Conservation (phyloP, 1,140 invertebrate genomes). For the Sesamia nonagrioides region DNA sequence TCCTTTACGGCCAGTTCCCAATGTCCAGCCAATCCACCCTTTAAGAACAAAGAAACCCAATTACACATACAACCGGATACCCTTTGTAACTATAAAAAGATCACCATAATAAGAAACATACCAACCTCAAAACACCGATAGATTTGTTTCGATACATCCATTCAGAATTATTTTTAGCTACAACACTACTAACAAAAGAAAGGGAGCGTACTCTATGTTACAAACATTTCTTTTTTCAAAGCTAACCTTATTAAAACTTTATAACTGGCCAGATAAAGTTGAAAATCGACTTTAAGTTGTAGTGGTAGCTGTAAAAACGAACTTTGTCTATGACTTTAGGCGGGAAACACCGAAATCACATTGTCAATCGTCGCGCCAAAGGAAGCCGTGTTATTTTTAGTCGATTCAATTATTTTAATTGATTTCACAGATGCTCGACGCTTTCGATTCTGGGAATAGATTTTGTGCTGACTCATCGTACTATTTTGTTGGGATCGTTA, state of each 20-base stretch:
- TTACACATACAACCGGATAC: constrained; percentile 42
- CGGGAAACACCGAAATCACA: constrained; percentile 74
- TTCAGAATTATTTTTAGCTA: constrained; percentile 70
- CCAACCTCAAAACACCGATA: constrained; percentile 55
- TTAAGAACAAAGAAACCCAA: constrained; percentile 5
- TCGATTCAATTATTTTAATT: constrained; percentile 84
- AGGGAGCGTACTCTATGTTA: constrained; percentile 33
- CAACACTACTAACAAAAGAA: constrained; percentile 60
- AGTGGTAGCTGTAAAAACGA: not conserved
- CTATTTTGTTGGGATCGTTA: constrained; percentile 40
- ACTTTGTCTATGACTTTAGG: constrained; percentile 36
- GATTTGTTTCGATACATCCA: constrained; percentile 59
- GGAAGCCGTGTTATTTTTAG: constrained; percentile 83
- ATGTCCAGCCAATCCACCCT: constrained; percentile 17
- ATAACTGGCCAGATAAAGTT: constrained; percentile 19
- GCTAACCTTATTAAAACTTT: constrained; percentile 32
- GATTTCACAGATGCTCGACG: constrained; percentile 78
- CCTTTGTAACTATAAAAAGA: constrained; percentile 49
- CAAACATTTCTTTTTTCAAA: constrained; percentile 4
- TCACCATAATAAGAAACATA: constrained; percentile 52
- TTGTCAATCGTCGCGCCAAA: constrained; percentile 69
- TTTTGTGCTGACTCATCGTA: constrained; percentile 43
- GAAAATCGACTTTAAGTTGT: constrained; percentile 10
- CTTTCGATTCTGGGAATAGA: constrained; percentile 62
- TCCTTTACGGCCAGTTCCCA: not conserved